phyloP scores from a whole-genome alignment of 2,113 vertebrate genomes.

The Pelecanoides urinatrix region DNA sequence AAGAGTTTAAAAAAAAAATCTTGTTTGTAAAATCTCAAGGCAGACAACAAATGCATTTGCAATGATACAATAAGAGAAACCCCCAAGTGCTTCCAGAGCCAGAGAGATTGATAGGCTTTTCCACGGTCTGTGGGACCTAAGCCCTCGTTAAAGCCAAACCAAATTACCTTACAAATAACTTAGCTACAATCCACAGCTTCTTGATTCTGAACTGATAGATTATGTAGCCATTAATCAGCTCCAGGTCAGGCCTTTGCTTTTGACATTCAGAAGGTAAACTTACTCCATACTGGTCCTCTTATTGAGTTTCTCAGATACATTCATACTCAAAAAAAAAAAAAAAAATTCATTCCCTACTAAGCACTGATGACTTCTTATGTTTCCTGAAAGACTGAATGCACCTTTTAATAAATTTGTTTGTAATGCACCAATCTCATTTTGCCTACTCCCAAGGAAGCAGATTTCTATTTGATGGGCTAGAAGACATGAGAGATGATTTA shows the following conservation, averaged over 20 bases:
- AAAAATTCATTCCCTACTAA: background rate
- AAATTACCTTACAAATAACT: conserved; percentile 59
- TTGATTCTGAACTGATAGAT: conserved; percentile 26
- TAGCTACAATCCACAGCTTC: background rate
- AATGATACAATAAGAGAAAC: background rate
- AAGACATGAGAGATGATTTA: background rate
- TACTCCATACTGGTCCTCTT: background rate
- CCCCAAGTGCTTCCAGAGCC: background rate
- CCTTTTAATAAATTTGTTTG: conserved; percentile 55
- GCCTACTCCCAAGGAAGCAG: background rate
- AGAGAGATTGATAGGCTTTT: conserved; percentile 38
- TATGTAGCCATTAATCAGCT: conserved; percentile 47
- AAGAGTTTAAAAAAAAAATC: background rate
- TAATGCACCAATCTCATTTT: conserved; percentile 26
- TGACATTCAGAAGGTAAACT: conserved; percentile 32
- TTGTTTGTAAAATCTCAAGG: no score
- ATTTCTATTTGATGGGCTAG: conserved; percentile 32
- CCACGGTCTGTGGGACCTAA: background rate
- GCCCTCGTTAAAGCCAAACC: conserved; percentile 37
- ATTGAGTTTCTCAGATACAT: background rate
- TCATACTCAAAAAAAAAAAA: background rate
- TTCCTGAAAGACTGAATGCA: background rate
- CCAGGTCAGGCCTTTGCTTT: conserved; percentile 19
- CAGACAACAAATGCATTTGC: background rate
- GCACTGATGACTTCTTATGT: background rate